phyloP scores from a whole-genome alignment of 2,113 vertebrate species.

The Micronisus gabar region DNA sequence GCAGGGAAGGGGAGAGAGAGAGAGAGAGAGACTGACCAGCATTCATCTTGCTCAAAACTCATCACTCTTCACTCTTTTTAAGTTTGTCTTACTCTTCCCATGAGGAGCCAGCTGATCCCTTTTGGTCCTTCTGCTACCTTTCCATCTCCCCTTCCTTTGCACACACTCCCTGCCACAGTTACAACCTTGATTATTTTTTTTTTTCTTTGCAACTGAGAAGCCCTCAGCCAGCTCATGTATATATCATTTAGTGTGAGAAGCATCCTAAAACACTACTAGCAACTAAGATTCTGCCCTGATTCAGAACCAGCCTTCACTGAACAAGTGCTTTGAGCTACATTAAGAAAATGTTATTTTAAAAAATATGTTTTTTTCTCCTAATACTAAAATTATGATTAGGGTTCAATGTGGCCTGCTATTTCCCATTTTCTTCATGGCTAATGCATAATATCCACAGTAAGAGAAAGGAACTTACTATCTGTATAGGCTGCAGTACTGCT shows the following conservation, averaged over 20 bases:
- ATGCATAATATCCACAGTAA: background rate
- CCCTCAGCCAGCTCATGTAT: background rate
- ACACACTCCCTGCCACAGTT: background rate
- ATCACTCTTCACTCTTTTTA: background rate
- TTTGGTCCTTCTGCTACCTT: background rate
- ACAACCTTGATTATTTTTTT: background rate
- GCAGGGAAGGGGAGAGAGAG: background rate
- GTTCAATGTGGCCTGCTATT: background rate
- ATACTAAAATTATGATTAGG: background rate
- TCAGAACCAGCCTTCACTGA: background rate
- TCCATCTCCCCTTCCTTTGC: background rate
- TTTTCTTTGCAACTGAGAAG: background rate
- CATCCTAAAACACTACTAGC: background rate
- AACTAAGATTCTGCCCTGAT: background rate
- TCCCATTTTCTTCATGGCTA: background rate
- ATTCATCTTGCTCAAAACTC: background rate
- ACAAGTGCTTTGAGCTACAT: background rate
- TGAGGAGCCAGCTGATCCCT: background rate
- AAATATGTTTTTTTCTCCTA: rapidly evolving
- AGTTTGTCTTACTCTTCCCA: background rate
- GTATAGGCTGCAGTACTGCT: background rate
- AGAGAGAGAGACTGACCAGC: background rate
- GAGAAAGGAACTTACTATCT: background rate
- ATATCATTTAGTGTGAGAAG: background rate
- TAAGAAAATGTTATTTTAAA: background rate